phyloP scores from a whole-genome alignment of 2,113 vertebrate genomes.

The Triplophysa siluroides region DNA sequence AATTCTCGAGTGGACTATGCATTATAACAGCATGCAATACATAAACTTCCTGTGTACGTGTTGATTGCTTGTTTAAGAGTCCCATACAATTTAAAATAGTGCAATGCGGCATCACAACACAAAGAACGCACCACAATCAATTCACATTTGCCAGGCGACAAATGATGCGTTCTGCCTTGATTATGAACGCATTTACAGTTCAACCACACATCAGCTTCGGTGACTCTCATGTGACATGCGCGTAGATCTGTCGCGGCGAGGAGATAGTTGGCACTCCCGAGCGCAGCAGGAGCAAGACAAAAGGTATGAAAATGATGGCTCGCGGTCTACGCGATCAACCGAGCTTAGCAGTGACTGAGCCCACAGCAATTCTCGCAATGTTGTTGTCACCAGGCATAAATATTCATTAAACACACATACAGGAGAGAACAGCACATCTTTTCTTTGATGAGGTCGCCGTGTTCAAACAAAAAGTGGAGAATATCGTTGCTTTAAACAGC shows the following conservation, averaged over 20 bases:
- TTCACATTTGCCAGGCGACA: not conserved
- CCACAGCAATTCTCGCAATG: conserved; percentile 54
- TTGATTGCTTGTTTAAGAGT: not conserved
- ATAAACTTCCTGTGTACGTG: conserved; percentile 5
- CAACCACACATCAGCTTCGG: not conserved
- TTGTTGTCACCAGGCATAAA: conserved; percentile 62
- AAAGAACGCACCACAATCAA: not conserved
- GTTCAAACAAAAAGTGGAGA: conserved; percentile 52
- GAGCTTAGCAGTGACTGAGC: conserved; percentile 43
- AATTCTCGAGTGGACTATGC: conserved; percentile 10
- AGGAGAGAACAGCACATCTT: conserved; percentile 46
- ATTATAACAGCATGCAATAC: not conserved
- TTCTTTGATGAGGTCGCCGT: conserved; percentile 58
- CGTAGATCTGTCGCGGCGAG: not conserved
- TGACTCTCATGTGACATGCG: not conserved
- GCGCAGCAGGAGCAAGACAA: conserved; percentile 28
- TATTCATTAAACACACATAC: conserved; percentile 62
- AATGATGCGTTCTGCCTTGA: conserved; percentile 15
- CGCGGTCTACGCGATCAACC: conserved; percentile 33
- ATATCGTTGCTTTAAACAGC: conserved; percentile 24
- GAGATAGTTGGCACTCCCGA: conserved; percentile 7
- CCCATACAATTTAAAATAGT: not conserved
- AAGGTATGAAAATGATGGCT: conserved; percentile 26
- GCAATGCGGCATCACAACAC: not conserved
- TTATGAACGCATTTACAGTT: not conserved